Evolutionary conservation across 2,113 vertebrate species (phyloP).

Genomic region (Centrocercus urophasianus): DNA sequence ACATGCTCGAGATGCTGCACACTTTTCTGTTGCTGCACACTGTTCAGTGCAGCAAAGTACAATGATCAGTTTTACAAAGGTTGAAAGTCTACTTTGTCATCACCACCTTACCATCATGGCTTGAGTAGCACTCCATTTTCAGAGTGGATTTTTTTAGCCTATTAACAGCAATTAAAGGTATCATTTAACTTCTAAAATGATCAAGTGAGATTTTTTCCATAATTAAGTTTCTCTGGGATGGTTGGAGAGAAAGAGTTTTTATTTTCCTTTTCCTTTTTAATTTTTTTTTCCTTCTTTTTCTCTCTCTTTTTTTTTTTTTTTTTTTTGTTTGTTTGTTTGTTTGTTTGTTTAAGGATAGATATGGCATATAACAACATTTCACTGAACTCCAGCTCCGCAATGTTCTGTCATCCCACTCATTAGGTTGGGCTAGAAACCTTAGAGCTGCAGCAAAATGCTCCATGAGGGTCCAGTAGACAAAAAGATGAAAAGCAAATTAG

Average conservation of each 20-base stretch:
- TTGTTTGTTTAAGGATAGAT: background rate
- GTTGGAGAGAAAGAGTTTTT: background rate
- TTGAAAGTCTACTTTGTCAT: background rate
- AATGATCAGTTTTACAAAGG: background rate
- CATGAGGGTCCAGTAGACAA: background rate
- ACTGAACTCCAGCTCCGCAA: background rate
- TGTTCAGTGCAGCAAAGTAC: background rate
- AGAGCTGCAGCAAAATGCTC: background rate
- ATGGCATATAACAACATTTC: background rate
- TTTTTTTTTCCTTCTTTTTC: background rate
- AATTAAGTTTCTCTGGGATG: background rate
- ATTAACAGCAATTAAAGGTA: constrained; percentile 3
- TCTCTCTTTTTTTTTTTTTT: background rate
- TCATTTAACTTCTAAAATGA: background rate
- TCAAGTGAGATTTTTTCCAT: background rate
- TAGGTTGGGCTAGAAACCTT: background rate
- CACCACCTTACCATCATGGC: background rate
- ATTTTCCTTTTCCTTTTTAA: background rate
- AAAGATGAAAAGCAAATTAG: background rate
- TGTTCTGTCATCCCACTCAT: background rate
- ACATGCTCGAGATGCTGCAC: background rate
- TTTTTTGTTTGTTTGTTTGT: background rate
- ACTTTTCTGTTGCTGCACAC: background rate
- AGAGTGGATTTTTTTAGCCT: background rate
- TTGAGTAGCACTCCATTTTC: background rate